phyloP scores from a whole-genome alignment of 2,797 vertebrate species.

The Myotis daubentonii region DNA sequence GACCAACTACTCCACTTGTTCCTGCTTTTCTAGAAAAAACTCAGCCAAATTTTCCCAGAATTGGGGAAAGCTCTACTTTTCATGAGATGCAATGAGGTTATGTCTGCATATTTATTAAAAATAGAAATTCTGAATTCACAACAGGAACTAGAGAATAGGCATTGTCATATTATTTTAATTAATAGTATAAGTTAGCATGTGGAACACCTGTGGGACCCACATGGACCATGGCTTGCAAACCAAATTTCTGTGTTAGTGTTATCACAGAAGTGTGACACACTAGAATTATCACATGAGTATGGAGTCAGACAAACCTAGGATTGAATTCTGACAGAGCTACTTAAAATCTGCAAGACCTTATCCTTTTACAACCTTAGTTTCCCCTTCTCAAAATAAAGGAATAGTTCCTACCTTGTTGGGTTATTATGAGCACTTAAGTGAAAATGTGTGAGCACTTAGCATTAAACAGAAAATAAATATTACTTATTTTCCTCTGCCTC shows the following conservation, averaged over 20 bases:
- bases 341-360: background rate
- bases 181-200: background rate
- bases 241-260: slow-evolving; percentile 25
- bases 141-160: background rate
- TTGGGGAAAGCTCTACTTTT: background rate
- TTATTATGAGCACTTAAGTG: background rate
- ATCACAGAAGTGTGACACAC: background rate
- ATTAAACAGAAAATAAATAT: slow-evolving; percentile 5
- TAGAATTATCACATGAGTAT: background rate
- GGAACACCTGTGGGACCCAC: background rate
- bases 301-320: background rate
- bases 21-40: background rate
- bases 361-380: background rate
- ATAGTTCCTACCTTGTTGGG: background rate
- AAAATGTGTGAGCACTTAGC: background rate
- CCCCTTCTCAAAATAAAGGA: background rate
- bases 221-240: background rate
- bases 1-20: background rate
- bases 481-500: background rate
- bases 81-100: background rate
- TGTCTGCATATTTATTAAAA: slow-evolving; percentile 38
- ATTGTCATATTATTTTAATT: background rate
- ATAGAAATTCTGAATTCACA: background rate
- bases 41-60: background rate
- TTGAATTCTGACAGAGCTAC: slow-evolving; percentile 38